A percentile compares a stretch with the other conserved stretches of the same genome.
phyloP scores from a whole-genome alignment of 2,888 invertebrate species.

The Spisula subtruncata region DNA sequence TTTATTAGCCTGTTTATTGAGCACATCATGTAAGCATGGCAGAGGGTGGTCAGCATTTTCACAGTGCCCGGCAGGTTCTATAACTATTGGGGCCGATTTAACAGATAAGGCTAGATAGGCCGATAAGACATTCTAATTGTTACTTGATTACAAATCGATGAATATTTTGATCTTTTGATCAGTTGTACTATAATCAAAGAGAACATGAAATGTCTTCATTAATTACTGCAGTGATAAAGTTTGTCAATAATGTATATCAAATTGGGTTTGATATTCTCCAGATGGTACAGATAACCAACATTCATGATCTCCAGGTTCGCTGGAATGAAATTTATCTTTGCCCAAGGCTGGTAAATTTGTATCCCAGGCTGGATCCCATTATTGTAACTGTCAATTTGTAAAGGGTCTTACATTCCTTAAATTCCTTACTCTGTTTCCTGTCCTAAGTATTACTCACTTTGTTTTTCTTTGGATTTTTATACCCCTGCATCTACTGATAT shows the following conservation, averaged over 20 bases:
- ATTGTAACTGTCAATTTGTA: not conserved
- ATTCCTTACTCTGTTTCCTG: not conserved
- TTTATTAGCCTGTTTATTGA: not conserved
- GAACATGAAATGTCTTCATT: not conserved
- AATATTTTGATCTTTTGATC: not conserved
- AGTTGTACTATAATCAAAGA: not conserved
- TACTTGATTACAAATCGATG: not conserved
- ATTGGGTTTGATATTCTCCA: not conserved
- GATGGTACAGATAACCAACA: not conserved
- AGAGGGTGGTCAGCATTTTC: too few relatives aligned
- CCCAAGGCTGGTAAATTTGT: not conserved
- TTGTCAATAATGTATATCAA: not conserved
- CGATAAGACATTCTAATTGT: not conserved
- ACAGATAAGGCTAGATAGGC: too few relatives aligned
- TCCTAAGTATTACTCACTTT: not conserved
- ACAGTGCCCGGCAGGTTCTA: too few relatives aligned
- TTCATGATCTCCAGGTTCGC: not conserved
- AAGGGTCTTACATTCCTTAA: not conserved
- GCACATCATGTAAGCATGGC: too few relatives aligned
- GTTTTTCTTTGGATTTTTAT: too few relatives aligned
- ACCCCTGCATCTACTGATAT: too few relatives aligned
- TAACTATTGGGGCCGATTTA: too few relatives aligned
- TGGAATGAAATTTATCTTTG: not conserved
- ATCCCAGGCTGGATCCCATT: not conserved
- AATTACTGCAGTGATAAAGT: constrained; percentile 17